Base-by-base conservation (phyloP, 2,888 invertebrate genomes). In the Anodontia alba region DNA sequence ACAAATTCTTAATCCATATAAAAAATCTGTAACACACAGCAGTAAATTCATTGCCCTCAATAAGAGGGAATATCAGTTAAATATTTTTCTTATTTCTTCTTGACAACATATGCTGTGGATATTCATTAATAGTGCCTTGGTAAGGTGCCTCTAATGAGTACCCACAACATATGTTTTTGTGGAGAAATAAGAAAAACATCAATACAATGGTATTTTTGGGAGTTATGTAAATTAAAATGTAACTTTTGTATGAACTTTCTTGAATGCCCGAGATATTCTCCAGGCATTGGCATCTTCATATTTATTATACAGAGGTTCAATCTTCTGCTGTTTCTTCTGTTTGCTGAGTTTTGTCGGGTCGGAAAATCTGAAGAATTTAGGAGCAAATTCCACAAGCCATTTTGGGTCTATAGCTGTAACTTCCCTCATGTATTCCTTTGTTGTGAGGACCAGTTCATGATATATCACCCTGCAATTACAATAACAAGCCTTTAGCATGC, bases 281-380 rank as follows among this genome's bases (percentile, higher is more conserved):
- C 99, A 99, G 0, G 99, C 98, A 94, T 99, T 99, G 0, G 99
- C 98, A 94, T 99, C 99, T 95, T 99, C 99, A 93, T 99, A 99
- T 95, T 99, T 99, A 95, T 99, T 99, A 95, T 98, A 98, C 2
- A 99, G 95, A 0, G 99, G 99, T 93, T 99, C 99, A 85, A 99
- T 96, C 84, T 99, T 96, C 96, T 99, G 99, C 95, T 99, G 99
- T 95, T 99, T 99, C 96, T 99, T 99, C 95, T 99, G 99, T 94
- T 99, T 99, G 94, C 99, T 99, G 46, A 99, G 96, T 94, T 99
- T 99, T 0, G 99, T 99, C 1, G 99, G 99, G 95, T 99, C 99
- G 8, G 98, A 98, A 95, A 99, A 98, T 94, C 98, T 98, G 96
- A 99, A 99, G 96, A 99, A 99, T 0, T 99, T 99, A 0, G 99